phyloP scores from a whole-genome alignment of 2,797 vertebrate species.

The Euthynnus affinis region DNA sequence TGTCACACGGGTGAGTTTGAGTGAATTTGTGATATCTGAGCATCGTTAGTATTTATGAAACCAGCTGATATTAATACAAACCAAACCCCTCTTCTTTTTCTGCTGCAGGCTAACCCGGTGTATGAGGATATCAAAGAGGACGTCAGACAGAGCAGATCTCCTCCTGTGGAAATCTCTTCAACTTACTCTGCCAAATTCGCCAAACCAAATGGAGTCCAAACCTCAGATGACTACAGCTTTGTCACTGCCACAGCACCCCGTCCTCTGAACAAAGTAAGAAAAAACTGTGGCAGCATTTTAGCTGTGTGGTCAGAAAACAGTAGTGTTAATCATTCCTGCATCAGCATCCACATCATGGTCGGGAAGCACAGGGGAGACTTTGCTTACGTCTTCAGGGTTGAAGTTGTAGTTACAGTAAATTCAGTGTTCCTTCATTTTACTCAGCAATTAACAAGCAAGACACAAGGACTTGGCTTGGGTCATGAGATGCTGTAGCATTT shows the following conservation, averaged over 20 bases:
- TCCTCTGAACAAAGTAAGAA: constrained; percentile 6
- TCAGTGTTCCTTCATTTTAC: too few species aligned
- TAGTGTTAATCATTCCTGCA: too few species aligned
- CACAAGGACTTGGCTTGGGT: too few species aligned
- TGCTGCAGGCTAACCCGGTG: not conserved
- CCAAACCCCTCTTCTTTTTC: not conserved
- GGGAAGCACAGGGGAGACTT: too few species aligned
- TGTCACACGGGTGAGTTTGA: constrained; percentile 11
- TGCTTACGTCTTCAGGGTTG: too few species aligned
- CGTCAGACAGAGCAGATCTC: not conserved
- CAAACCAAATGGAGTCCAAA: not conserved
- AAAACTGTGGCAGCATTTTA: not conserved
- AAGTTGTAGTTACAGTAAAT: too few species aligned
- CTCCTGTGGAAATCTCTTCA: constrained; percentile 3
- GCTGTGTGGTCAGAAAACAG: too few species aligned
- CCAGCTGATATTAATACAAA: not conserved
- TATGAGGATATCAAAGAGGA: constrained; percentile 8
- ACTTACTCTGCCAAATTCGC: not conserved
- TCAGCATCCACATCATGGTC: too few species aligned
- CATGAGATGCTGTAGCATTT: too few species aligned
- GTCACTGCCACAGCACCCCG: not conserved
- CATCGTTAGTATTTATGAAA: not conserved
- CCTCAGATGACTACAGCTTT: not conserved
- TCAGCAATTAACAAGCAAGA: too few species aligned
- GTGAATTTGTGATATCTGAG: not conserved